Evolutionary conservation across 1,140 invertebrate genomes (phyloP), one percentile per base, ranked within the genome.

Genomic region (Drosophila ananassae): DNA sequence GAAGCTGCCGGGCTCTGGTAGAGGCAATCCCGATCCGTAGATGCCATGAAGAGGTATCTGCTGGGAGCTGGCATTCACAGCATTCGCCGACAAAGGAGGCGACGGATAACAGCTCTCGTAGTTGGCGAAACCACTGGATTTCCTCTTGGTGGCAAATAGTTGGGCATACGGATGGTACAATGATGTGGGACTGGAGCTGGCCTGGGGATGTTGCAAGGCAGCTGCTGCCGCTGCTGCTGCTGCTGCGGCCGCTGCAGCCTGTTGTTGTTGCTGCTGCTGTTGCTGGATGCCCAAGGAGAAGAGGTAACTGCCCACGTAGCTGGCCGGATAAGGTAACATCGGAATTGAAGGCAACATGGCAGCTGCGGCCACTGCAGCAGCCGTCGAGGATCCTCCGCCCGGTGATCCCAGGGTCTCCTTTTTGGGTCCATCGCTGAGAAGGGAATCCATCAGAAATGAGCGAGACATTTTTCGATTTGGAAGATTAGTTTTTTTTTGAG

Each of bases 361-460:
- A 63, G 81, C 81, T 69, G 54, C 92, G 60, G 81, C 92, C 87
- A 61, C 91, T 62, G 90, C 78, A 22, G 91, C 90, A 32, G 92
- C 57, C 72, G 85, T 66, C 87, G 93, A 39, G 17, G 85, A 59
- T 13, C 62, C 66, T 39, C 56, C 71, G 10, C 34, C 57, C 0
- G 66, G 73, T 3, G 71, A 72, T 39, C 68, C 73, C 10, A 82
- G 64, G 4, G 92, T 91, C 34, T 93, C 93, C 62, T 89, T 89
- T 25, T 71, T 71, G 5, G 91, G 83, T 32, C 93, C 94, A 91
- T 95, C 95, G 71, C 93, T 93, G 59, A 96, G 95, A 30, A 96
- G 89, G 12, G 95, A 95, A 79, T 96, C 95, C 81, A 96, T 95
- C 47, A 96, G 90, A 81, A 96, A 96, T 55, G 95, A 96, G 59